phyloP scores from a whole-genome alignment of 2,888 invertebrate species.

The Scaeva pyrastri region DNA sequence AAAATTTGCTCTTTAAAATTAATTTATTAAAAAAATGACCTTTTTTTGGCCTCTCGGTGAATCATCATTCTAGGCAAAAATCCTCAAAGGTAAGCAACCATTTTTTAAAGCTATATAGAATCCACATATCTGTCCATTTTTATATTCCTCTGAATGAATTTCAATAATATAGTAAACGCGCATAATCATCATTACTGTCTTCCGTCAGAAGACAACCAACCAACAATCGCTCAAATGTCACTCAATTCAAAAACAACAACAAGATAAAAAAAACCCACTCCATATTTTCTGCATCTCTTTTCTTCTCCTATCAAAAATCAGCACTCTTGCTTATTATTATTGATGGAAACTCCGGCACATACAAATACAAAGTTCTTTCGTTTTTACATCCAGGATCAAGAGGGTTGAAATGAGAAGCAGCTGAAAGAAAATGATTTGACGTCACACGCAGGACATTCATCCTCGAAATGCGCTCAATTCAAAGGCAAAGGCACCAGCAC shows the following conservation, averaged over 20 bases:
- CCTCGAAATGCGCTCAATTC: slow-evolving; percentile 14
- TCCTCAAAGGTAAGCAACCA: too few species aligned
- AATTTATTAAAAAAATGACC: too few species aligned
- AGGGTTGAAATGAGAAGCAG: background rate
- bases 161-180: slow-evolving; percentile 46
- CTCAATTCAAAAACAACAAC: slow-evolving; percentile 33
- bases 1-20: too few species aligned
- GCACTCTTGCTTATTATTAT: background rate
- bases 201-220: slow-evolving; percentile 51
- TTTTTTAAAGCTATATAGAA: too few species aligned
- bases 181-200: slow-evolving; percentile 62
- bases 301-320: slow-evolving; percentile 13
- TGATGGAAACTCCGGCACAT: slow-evolving; percentile 2
- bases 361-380: background rate
- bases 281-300: slow-evolving; percentile 53
- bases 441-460: slow-evolving; percentile 52
- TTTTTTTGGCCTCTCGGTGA: too few species aligned
- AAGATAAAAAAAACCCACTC: too few species aligned
- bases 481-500: too few species aligned
- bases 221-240: slow-evolving; percentile 71
- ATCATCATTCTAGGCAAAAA: too few species aligned
- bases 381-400: background rate
- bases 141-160: background rate
- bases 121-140: too few species aligned
- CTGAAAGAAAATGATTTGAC: slow-evolving; percentile 31